Conservation (phyloP, 2,888 invertebrate genomes). For the Syrista parreyssii region DNA sequence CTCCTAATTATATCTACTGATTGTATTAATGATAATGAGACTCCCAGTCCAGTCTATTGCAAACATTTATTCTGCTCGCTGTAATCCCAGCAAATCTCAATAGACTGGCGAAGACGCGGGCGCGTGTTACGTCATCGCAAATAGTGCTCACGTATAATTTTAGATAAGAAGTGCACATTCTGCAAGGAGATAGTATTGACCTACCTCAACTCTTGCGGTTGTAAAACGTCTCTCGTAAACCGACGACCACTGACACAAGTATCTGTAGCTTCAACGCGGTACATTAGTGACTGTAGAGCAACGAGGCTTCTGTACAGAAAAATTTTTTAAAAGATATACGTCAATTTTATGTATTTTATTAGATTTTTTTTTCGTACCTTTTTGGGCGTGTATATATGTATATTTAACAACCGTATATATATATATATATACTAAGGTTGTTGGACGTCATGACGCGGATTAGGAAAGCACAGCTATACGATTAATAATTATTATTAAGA, state of each 20-base stretch:
- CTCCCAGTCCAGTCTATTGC: background rate
- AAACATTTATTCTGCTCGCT: background rate
- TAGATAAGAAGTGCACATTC: constrained; percentile 26
- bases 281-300: background rate
- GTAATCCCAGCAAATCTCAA: background rate
- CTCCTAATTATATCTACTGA: background rate
- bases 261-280: background rate
- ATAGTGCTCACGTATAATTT: background rate
- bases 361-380: too few species aligned
- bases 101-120: background rate
- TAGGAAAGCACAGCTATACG: background rate
- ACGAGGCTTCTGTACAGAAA: background rate
- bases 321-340: too few species aligned
- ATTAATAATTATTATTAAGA: background rate
- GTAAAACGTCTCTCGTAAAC: constrained; percentile 13
- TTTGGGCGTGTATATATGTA: too few species aligned
- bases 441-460: background rate
- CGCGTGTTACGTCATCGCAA: background rate
- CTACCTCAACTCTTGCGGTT: constrained; percentile 36
- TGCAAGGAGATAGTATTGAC: constrained; percentile 28
- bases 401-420: too few species aligned
- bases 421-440: too few species aligned
- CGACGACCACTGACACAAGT: background rate
- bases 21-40: background rate
- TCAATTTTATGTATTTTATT: too few species aligned